Base-by-base conservation (phyloP, 2,113 vertebrate genomes). In the Acanthisitta chloris region DNA sequence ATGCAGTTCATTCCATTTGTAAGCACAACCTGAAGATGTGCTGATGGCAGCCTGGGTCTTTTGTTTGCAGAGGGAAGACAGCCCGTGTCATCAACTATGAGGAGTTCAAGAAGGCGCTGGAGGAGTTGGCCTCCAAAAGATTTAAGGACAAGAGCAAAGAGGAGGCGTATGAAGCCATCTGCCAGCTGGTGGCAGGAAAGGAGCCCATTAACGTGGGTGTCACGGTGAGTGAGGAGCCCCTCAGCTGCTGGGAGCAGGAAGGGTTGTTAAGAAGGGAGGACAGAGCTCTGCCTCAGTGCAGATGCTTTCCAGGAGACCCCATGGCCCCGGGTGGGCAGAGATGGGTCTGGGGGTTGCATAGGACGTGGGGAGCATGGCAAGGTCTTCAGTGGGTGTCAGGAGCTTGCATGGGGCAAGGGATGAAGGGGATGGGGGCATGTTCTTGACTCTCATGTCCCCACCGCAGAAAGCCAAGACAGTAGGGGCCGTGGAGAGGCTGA, bases 141-240 rank as follows among this genome's bases (percentile, higher is more conserved):
- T 99, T 99, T 97, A 99, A 99, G 97, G 99, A 98, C 81, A 99
- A 99, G 95, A 98, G 97, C 96, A 98, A 99, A 57, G 99, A 99
- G 74, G 99, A 99, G 43, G 99, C 99, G 0, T 97, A 98, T 0
- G 93, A 98, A 51, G 98, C 99, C 66, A 99, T 99, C 52, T 97
- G 98, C 96, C 97, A 98, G 83, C 98, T 99, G 96, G 98, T 99
- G 70, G 98, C 99, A 31, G 99, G 99, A 49, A 98, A 98, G 84
- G 99, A 99, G 64, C 99, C 99, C 12, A 95, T 98, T 48, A 99
- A 99, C 1, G 91, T 97, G 17, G 99, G 99, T 0, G 98, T 99
- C 62, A 99, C 99, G 45, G 99, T 99, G 98, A 98, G 99, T 88
- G 38, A 43, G 70, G 67, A 54, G 81, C n/a, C 34, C 54, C 57